Percentiles rank a stretch among this genome's conserved stretches.
phyloP scores from a whole-genome alignment of 2,797 vertebrate species.

The Champsocephalus esox region DNA sequence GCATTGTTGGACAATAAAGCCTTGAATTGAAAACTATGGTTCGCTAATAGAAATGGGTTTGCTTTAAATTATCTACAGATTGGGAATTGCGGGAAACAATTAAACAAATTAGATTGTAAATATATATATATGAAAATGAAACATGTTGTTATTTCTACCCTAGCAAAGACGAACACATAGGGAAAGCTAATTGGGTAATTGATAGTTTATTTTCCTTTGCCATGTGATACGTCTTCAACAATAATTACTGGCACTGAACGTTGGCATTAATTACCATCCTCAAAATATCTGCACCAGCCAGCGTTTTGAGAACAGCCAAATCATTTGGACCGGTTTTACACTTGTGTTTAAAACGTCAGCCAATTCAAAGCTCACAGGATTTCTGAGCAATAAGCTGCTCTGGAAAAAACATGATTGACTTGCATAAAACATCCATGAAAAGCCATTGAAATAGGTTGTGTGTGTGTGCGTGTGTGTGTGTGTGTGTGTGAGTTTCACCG shows the following conservation, averaged over 20 bases:
- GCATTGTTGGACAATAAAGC: no score
- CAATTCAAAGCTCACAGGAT: slow-evolving; percentile 50
- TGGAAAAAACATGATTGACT: slow-evolving; percentile 54
- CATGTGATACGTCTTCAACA: neutral
- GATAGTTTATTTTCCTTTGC: no score
- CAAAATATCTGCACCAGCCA: slow-evolving; percentile 17
- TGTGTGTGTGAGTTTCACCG: no score
- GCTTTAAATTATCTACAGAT: neutral
- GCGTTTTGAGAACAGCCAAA: slow-evolving; percentile 6
- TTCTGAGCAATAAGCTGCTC: slow-evolving; percentile 48
- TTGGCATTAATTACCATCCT: slow-evolving; percentile 1
- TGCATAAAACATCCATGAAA: slow-evolving; percentile 42
- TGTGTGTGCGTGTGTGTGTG: no score
- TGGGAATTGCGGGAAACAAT: neutral
- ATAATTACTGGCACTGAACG: neutral
- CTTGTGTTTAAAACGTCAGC: slow-evolving; percentile 21
- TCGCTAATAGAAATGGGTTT: neutral
- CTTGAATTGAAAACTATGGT: no score
- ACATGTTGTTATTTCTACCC: neutral
- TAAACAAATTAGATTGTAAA: neutral
- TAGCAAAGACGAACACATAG: neutral
- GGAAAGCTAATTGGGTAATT: neutral
- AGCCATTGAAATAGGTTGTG: neutral
- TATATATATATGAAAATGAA: neutral
- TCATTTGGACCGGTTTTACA: slow-evolving; percentile 14